Conservation (phyloP, 2,888 invertebrate species). For the Artemia sinica region DNA sequence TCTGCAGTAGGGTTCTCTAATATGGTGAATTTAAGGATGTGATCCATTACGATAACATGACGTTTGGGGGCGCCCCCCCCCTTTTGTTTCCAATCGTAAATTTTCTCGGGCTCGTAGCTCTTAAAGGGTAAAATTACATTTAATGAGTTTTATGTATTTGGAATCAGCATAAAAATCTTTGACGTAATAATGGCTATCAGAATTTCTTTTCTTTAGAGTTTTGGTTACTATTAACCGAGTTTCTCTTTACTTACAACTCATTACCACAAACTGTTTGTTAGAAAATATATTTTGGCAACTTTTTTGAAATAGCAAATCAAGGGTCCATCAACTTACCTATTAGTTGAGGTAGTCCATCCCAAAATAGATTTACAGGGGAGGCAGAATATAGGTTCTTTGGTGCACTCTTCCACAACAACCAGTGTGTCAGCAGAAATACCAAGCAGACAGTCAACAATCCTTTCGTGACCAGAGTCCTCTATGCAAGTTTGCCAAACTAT, state of each 20-base stretch:
- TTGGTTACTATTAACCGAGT: background rate
- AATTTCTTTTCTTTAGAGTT: background rate
- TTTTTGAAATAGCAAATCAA: constrained; percentile 28
- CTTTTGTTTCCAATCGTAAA: too few species aligned
- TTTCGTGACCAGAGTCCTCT: constrained; percentile 37
- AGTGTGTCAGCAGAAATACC: constrained; percentile 73
- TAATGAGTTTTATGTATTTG: too few species aligned
- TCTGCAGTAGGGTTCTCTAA: too few species aligned
- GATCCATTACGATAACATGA: too few species aligned
- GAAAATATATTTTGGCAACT: background rate
- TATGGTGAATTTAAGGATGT: too few species aligned
- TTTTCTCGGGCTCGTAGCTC: too few species aligned
- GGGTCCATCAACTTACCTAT: constrained; percentile 35
- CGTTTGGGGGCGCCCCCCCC: too few species aligned
- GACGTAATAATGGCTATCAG: too few species aligned
- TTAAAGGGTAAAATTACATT: too few species aligned
- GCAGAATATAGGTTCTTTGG: constrained; percentile 65
- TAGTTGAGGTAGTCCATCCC: constrained; percentile 46
- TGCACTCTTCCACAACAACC: constrained; percentile 64
- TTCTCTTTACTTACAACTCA: background rate
- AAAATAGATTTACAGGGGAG: constrained; percentile 65
- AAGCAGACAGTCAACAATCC: constrained; percentile 54
- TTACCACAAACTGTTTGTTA: background rate
- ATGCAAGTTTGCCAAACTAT: constrained; percentile 64
- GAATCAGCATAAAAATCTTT: too few species aligned